Evolutionary conservation across 2,113 vertebrate genomes (phyloP).

Genomic region (Calidris pugnax): DNA sequence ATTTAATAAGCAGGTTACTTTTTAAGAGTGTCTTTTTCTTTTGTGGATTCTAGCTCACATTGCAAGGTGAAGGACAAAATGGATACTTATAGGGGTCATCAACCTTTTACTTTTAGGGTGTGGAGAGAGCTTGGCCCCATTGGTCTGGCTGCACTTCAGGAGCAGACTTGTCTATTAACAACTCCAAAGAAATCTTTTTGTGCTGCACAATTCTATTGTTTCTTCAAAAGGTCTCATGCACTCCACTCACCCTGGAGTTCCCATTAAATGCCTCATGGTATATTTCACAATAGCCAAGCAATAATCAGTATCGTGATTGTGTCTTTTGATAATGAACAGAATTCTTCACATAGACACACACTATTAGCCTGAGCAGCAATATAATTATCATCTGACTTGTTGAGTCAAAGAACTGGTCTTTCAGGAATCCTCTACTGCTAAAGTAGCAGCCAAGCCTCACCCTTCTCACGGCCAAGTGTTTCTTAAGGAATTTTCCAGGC

Average conservation of each 20-base stretch:
- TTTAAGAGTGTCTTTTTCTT: background rate
- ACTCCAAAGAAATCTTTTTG: background rate
- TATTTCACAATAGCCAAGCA: slow-evolving; percentile 28
- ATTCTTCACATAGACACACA: slow-evolving; percentile 8
- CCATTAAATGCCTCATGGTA: background rate
- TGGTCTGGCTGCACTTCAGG: background rate
- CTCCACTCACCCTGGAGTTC: background rate
- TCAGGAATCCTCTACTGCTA: slow-evolving; percentile 24
- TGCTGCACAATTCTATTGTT: background rate
- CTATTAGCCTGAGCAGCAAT: background rate
- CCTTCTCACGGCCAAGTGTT: background rate
- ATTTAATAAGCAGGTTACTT: slow-evolving; percentile 22
- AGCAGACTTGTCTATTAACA: background rate
- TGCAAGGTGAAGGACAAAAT: background rate
- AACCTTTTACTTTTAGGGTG: background rate
- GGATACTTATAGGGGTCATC: background rate
- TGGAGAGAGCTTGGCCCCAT: background rate
- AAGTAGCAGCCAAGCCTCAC: background rate
- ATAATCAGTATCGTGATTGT: slow-evolving; percentile 8
- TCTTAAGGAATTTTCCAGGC: background rate
- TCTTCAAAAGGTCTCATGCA: background rate
- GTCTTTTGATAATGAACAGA: slow-evolving; percentile 34
- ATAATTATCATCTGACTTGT: slow-evolving; percentile 26
- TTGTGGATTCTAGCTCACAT: background rate
- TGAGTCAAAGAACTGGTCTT: slow-evolving; percentile 56